phyloP scores from a whole-genome alignment of 1,140 invertebrate genomes.

The Drosophila gunungcola region DNA sequence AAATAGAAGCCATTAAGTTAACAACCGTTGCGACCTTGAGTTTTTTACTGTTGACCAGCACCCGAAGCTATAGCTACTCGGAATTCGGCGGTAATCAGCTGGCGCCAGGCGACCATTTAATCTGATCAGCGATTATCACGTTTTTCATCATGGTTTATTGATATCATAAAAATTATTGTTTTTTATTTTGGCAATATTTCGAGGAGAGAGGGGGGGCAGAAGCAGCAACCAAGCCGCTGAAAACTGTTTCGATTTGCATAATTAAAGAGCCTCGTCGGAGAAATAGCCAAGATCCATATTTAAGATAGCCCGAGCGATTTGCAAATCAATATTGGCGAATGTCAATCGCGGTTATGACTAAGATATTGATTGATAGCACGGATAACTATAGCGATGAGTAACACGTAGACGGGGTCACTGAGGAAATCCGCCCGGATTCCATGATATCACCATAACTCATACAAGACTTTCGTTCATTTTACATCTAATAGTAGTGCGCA shows the following conservation, averaged over 20 bases:
- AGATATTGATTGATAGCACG: constrained; percentile 62
- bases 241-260: constrained; percentile 76
- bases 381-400: constrained; percentile 69
- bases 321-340: constrained; percentile 64
- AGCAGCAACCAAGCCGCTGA: constrained; percentile 55
- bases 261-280: constrained; percentile 53
- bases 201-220: constrained; percentile 36
- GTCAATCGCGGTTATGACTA: constrained; percentile 47
- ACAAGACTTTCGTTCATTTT: constrained; percentile 7
- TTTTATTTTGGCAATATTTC: constrained; percentile 41
- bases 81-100: constrained; percentile 70
- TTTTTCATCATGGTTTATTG: constrained; percentile 82
- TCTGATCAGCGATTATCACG: constrained; percentile 82
- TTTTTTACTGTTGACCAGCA: constrained; percentile 68
- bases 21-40: constrained; percentile 78
- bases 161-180: constrained; percentile 82
- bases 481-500: background rate
- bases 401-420: constrained; percentile 6
- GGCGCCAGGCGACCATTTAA: constrained; percentile 77
- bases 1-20: constrained; percentile 77
- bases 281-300: constrained; percentile 71
- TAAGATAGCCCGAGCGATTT: constrained; percentile 67
- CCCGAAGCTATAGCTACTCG: constrained; percentile 71
- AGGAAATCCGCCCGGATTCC: constrained; percentile 3
- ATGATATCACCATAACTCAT: constrained; percentile 21